Conservation (phyloP, 2,113 vertebrate species). For the Upupa epops region DNA sequence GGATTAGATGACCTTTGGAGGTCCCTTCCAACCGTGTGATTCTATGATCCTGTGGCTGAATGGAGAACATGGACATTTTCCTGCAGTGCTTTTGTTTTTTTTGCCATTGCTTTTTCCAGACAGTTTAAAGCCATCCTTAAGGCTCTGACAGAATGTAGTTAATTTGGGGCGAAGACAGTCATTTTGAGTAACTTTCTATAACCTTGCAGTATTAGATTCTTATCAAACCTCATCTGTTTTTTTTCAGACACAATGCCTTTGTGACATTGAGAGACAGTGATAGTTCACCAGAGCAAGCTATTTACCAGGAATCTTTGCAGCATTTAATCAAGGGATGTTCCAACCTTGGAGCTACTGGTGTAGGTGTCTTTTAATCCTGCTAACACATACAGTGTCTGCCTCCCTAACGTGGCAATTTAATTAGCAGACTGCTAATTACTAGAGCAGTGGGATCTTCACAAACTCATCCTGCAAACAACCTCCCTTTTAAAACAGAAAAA, state of each 20-base stretch:
- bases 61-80: background rate
- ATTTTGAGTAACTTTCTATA: background rate
- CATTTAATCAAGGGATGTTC: conserved; percentile 5
- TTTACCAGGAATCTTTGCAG: background rate
- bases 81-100: background rate
- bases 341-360: background rate
- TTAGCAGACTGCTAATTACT: conserved; percentile 28
- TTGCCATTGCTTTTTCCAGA: background rate
- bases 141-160: background rate
- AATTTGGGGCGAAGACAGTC: background rate
- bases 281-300: background rate
- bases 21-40: too few species aligned
- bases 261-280: background rate
- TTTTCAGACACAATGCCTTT: background rate
- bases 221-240: background rate
- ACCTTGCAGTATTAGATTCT: background rate
- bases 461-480: background rate
- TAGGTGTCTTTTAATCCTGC: background rate
- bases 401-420: conserved; percentile 20
- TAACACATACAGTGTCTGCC: background rate
- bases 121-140: background rate
- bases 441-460: background rate
- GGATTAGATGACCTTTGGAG: too few species aligned
- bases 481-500: background rate
- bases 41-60: too few species aligned